Percentiles rank a stretch among this genome's conserved stretches.
Conservation (phyloP, 1,140 invertebrate species). For the Geopemphigus sp. region DNA sequence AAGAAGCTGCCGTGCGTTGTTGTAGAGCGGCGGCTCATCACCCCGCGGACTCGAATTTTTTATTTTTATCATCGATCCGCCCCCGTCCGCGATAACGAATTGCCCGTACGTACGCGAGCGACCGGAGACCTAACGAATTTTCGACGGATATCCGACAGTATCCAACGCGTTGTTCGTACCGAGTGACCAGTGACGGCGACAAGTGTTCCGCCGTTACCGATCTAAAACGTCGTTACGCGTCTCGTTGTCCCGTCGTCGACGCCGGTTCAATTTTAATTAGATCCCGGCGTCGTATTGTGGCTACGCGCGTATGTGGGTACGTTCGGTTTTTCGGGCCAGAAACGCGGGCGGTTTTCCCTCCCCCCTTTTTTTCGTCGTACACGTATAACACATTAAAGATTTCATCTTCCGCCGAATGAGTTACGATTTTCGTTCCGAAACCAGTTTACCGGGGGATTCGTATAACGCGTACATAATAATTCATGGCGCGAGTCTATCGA, state of each 20-base stretch:
- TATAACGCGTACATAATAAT: too few relatives aligned
- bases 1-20: not conserved
- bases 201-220: too few relatives aligned
- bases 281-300: not conserved
- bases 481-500: not conserved
- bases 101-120: not conserved
- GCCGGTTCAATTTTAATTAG: not conserved
- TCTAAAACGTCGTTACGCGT: not conserved
- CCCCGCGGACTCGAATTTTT: not conserved
- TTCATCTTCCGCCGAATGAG: not conserved
- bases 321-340: slow-evolving; percentile 18
- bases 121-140: too few relatives aligned
- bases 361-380: not conserved
- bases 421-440: slow-evolving; percentile 17
- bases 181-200: too few relatives aligned
- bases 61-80: not conserved
- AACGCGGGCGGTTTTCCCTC: not conserved
- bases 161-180: too few relatives aligned
- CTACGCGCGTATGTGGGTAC: not conserved
- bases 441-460: slow-evolving; percentile 4
- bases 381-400: slow-evolving; percentile 20
- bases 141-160: too few relatives aligned
- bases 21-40: too few relatives aligned
- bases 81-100: not conserved
- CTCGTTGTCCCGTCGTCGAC: not conserved